phyloP scores from a whole-genome alignment of 2,888 invertebrate species.

The Euplagia quadripunctaria region DNA sequence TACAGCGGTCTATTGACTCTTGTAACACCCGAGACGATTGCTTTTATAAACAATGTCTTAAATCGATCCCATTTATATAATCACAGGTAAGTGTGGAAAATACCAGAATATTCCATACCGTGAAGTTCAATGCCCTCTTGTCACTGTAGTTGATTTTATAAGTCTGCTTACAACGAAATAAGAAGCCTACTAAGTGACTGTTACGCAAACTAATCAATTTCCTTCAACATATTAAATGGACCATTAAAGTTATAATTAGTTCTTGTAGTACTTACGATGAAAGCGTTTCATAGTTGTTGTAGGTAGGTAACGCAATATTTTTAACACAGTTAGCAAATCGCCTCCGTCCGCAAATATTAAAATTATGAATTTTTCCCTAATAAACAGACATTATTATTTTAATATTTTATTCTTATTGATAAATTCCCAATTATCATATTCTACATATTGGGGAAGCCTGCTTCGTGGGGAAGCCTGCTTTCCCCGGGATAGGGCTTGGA shows the following conservation, averaged over 20 bases:
- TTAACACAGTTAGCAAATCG: too few relatives aligned
- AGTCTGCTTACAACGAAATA: constrained; percentile 48
- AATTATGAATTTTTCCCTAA: neutral
- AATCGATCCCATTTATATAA: constrained; percentile 4
- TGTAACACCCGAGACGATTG: neutral
- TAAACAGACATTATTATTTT: neutral
- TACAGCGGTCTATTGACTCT: neutral
- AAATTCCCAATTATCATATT: neutral
- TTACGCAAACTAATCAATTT: constrained; percentile 13
- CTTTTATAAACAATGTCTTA: neutral
- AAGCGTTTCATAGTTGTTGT: neutral
- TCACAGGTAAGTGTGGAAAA: neutral
- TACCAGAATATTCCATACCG: constrained; percentile 3
- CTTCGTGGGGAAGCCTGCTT: too few relatives aligned
- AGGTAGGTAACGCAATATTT: neutral
- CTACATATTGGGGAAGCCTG: too few relatives aligned
- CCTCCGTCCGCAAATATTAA: neutral
- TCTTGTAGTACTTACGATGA: neutral
- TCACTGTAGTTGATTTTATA: constrained; percentile 50
- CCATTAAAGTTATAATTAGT: neutral
- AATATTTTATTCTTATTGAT: neutral
- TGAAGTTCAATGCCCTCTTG: constrained; percentile 38
- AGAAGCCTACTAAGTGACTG: constrained; percentile 45
- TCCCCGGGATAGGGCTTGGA: too few relatives aligned
- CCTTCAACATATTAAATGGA: neutral